Conservation (phyloP, 2,888 invertebrate genomes). For the Eupithecia inturbata region DNA sequence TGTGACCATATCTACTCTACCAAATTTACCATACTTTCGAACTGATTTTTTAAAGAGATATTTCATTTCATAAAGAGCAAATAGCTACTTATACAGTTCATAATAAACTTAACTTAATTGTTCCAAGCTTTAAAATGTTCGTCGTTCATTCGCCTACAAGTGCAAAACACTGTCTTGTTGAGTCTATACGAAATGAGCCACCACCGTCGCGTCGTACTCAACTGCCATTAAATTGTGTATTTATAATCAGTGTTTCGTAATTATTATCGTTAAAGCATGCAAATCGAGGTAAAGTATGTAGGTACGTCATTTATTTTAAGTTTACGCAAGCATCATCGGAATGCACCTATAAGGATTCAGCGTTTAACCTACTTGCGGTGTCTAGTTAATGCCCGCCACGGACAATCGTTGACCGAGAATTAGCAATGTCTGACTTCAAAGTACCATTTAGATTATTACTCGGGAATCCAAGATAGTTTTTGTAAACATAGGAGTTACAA, state of each 20-base stretch:
- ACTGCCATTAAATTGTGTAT: neutral
- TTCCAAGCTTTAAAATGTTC: neutral
- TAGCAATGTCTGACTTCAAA: neutral
- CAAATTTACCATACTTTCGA: neutral
- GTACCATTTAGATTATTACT: neutral
- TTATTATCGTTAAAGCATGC: neutral
- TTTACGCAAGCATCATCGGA: slow-evolving; percentile 43
- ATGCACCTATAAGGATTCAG: slow-evolving; percentile 37
- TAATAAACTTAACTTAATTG: neutral
- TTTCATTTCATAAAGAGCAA: neutral
- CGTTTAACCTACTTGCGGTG: slow-evolving; percentile 30
- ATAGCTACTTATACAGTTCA: neutral
- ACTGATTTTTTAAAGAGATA: too few species aligned
- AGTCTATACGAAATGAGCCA: neutral
- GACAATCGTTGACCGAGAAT: slow-evolving; percentile 16
- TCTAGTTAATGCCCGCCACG: slow-evolving; percentile 50
- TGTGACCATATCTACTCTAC: neutral
- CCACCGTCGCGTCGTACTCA: neutral
- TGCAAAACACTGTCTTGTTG: neutral
- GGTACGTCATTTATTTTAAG: slow-evolving; percentile 36
- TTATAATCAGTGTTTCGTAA: neutral
- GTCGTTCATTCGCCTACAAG: neutral
- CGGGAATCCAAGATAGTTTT: neutral
- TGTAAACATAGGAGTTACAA: neutral
- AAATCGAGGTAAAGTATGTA: neutral